Conservation (phyloP, 2,888 invertebrate species). For the Drosophila stalkeri region DNA sequence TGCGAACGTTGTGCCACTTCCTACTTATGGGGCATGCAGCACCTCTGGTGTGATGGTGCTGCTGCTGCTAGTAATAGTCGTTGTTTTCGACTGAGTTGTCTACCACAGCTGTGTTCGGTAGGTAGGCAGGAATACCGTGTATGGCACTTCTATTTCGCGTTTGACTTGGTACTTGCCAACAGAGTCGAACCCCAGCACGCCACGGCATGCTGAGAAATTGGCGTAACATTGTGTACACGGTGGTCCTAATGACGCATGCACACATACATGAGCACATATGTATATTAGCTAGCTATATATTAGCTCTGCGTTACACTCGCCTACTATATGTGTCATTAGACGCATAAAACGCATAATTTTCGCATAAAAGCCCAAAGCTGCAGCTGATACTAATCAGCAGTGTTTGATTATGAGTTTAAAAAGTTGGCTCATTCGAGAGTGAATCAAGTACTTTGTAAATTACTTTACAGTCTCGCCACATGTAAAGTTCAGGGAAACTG, state of each 20-base stretch:
- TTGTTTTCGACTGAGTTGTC: slow-evolving; percentile 43
- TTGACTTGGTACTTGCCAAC: slow-evolving; percentile 44
- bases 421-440: slow-evolving; percentile 9
- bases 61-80: slow-evolving; percentile 56
- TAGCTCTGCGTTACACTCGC: not conserved
- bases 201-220: slow-evolving; percentile 41
- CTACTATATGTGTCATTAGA: slow-evolving; percentile 38
- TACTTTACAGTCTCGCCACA: not conserved
- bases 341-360: slow-evolving; percentile 46
- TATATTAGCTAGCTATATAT: slow-evolving; percentile 21
- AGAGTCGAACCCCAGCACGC: slow-evolving; percentile 29
- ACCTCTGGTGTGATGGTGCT: not conserved
- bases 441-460: slow-evolving; percentile 21
- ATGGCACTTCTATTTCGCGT: slow-evolving; percentile 50
- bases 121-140: slow-evolving; percentile 13
- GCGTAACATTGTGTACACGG: slow-evolving; percentile 32
- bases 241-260: slow-evolving; percentile 31
- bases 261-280: slow-evolving; percentile 26
- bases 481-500: not conserved
- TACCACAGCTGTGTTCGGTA: slow-evolving; percentile 32
- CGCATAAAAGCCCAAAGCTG: slow-evolving; percentile 30
- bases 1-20: slow-evolving; percentile 20
- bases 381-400: slow-evolving; percentile 31
- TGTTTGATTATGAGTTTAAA: slow-evolving; percentile 11
- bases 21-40: slow-evolving; percentile 9